These are phyloP conservation scores for Drosophila funebris DNA, from an alignment of 1,140 invertebrate species.

Conservation along the genomic window DNA sequence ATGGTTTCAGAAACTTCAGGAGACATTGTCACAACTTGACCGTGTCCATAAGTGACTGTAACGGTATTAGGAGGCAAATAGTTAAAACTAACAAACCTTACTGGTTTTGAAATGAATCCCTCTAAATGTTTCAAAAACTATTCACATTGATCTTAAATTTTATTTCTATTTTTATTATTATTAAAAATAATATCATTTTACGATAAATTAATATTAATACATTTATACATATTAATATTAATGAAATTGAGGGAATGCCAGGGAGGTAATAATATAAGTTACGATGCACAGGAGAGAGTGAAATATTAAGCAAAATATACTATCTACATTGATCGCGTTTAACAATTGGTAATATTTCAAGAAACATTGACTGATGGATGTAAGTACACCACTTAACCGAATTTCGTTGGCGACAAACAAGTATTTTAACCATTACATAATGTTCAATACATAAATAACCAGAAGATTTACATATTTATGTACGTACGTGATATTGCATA, in stretches of 20 bases:
- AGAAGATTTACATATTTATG: constrained; percentile 47
- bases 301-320: background rate
- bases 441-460: constrained; percentile 44
- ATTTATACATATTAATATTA: too few species aligned
- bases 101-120: too few species aligned
- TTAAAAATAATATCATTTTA: too few species aligned
- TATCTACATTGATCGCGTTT: background rate
- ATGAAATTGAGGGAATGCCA: too few species aligned
- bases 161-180: too few species aligned
- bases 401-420: constrained; percentile 23
- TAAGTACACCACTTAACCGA: background rate
- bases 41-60: background rate
- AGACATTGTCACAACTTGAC: background rate
- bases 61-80: background rate
- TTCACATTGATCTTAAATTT: too few species aligned
- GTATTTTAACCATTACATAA: constrained; percentile 51
- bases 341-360: background rate
- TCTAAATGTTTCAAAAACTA: too few species aligned
- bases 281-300: too few species aligned
- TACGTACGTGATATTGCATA: constrained; percentile 53
- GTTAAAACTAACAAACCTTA: background rate
- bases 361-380: constrained; percentile 14
- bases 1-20: background rate
- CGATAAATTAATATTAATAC: too few species aligned
- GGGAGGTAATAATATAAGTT: too few species aligned